These are phyloP conservation scores for Esox niger DNA, from an alignment of 2,113 vertebrate genomes.

Conservation along the genomic window DNA sequence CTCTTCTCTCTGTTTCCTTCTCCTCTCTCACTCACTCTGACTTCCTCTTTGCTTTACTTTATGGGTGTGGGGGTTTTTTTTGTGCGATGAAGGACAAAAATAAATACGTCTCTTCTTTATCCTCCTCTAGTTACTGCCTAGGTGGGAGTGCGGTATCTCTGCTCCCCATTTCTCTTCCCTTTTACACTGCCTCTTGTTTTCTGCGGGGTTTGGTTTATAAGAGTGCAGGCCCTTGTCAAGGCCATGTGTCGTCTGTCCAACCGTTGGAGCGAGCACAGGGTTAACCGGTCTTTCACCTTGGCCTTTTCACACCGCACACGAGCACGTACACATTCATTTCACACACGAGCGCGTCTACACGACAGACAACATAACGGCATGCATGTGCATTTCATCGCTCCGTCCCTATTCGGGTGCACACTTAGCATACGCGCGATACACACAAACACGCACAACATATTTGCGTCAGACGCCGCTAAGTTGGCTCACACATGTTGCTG, in stretches of 20 bases:
- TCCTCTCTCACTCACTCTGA: conserved; percentile 19
- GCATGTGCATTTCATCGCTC: too few species aligned
- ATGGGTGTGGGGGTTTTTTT: background rate
- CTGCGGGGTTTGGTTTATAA: conserved; percentile 51
- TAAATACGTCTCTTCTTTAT: background rate
- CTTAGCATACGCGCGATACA: background rate
- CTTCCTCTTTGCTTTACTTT: conserved; percentile 12
- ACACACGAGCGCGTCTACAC: too few species aligned
- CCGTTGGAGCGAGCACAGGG: background rate
- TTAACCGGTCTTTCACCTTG: background rate
- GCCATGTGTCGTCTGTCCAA: background rate
- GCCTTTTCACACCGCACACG: background rate
- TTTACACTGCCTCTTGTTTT: conserved; percentile 40
- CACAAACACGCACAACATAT: background rate
- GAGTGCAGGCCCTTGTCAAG: background rate
- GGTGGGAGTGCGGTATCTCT: conserved; percentile 26
- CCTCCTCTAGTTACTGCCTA: background rate
- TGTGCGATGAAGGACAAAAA: too few species aligned
- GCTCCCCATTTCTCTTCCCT: conserved; percentile 47
- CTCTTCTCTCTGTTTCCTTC: background rate
- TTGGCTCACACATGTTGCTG: background rate
- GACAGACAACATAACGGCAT: too few species aligned
- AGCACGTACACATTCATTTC: background rate
- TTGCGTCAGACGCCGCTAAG: background rate
- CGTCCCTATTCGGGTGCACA: too few species aligned